Conservation (phyloP, 2,797 vertebrate genomes). For the Cyclopterus lumpus region DNA sequence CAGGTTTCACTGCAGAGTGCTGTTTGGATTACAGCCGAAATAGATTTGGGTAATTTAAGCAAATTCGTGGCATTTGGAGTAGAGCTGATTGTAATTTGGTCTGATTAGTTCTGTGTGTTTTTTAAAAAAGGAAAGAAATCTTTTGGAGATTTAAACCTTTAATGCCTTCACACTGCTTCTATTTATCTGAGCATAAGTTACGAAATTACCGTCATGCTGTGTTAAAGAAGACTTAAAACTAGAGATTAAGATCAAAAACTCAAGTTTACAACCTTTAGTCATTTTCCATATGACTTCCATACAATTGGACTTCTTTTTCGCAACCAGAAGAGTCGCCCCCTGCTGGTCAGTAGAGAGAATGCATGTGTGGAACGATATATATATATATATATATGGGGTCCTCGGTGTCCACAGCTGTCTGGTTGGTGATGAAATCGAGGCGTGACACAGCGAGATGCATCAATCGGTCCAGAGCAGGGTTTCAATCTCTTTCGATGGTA, state of each 20-base stretch:
- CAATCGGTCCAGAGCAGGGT: no score
- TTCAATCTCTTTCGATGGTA: not conserved
- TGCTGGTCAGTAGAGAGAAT: no score
- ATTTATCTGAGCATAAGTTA: not conserved
- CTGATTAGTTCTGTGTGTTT: slow-evolving; percentile 4
- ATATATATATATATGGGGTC: no score
- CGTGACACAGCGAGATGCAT: not conserved
- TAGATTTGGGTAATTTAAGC: slow-evolving; percentile 1
- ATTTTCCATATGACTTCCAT: no score
- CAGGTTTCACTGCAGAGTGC: slow-evolving; percentile 1
- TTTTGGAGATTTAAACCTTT: not conserved
- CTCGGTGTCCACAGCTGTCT: not conserved
- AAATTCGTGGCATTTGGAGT: not conserved
- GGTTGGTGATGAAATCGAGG: not conserved
- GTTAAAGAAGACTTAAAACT: no score
- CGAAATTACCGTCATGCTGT: no score
- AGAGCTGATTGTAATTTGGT: slow-evolving; percentile 17
- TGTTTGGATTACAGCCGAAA: slow-evolving; percentile 20
- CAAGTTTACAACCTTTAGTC: no score
- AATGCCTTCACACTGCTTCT: no score
- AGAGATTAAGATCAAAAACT: no score
- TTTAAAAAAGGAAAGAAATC: not conserved
- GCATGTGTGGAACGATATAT: not conserved
- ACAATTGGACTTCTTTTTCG: no score
- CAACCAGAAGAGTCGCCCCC: no score